Evolutionary conservation across 2,113 vertebrate species (phyloP).

Genomic region (Trinectes maculatus): DNA sequence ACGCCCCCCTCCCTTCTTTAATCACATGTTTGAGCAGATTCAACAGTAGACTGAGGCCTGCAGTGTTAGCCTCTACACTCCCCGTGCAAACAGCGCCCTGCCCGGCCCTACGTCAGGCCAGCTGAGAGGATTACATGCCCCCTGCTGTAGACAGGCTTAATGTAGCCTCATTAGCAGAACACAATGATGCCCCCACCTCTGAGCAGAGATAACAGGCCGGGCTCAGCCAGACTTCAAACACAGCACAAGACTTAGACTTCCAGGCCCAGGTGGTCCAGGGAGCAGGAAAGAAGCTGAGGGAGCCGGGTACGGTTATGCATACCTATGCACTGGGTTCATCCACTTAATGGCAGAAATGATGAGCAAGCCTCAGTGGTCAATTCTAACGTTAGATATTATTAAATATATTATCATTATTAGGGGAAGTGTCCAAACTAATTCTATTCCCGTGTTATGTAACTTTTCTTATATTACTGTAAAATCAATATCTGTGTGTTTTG

Average conservation of each 20-base stretch:
- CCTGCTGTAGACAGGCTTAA: conserved; percentile 75
- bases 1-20: conserved; percentile 40
- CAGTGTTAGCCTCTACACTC: conserved; percentile 66
- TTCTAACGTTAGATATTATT: too few species aligned
- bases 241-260: conserved; percentile 8
- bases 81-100: conserved; percentile 74
- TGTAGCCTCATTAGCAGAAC: conserved; percentile 81
- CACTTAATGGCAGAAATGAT: too few species aligned
- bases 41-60: conserved; percentile 44
- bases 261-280: neutral
- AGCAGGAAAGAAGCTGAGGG: neutral
- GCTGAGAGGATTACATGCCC: conserved; percentile 83
- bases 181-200: conserved; percentile 80
- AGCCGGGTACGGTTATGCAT: too few species aligned
- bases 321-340: too few species aligned
- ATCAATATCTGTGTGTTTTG: neutral
- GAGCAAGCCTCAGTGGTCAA: too few species aligned
- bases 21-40: conserved; percentile 73
- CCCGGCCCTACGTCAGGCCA: conserved; percentile 62
- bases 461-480: neutral
- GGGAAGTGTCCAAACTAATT: too few species aligned
- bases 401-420: too few species aligned
- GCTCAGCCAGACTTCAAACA: conserved; percentile 68
- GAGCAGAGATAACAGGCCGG: conserved; percentile 67
- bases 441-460: too few species aligned